A percentile compares a stretch with the other conserved stretches of the same genome.
Evolutionary conservation across 2,888 invertebrate genomes (phyloP).

Genomic region (Mesorhabditis spiculigera): DNA sequence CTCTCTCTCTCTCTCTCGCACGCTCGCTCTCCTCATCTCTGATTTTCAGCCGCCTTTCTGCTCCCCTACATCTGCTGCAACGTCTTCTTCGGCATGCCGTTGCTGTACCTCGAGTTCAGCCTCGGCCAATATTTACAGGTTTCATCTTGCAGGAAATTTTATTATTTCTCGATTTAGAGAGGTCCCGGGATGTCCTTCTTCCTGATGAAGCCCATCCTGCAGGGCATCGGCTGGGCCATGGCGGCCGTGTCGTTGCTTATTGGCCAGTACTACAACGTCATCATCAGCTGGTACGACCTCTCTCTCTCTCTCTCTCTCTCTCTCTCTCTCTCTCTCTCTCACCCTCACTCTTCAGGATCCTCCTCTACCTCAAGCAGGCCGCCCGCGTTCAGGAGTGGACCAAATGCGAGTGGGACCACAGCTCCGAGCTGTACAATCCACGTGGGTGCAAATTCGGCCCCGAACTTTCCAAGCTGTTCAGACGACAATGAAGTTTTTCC

Average conservation of each 20-base stretch:
- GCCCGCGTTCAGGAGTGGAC: constrained; percentile 17
- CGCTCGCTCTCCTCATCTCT: too few species aligned
- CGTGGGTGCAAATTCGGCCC: too few species aligned
- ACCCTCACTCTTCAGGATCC: constrained; percentile 62
- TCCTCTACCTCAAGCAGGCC: constrained; percentile 69
- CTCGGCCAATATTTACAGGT: constrained; percentile 50
- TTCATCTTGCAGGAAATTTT: neutral
- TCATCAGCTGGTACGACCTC: constrained; percentile 74
- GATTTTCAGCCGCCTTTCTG: constrained; percentile 57
- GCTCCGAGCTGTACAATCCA: too few species aligned
- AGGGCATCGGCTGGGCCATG: constrained; percentile 81
- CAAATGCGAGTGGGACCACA: too few species aligned
- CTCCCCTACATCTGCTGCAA: constrained; percentile 59
- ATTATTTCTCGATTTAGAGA: neutral
- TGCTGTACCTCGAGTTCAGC: constrained; percentile 57
- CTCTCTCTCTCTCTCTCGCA: too few species aligned
- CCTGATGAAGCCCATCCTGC: neutral
- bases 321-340: too few species aligned
- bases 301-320: too few species aligned
- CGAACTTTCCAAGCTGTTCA: too few species aligned
- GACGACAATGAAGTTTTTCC: too few species aligned
- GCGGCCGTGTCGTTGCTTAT: constrained; percentile 89
- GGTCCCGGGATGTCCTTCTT: neutral
- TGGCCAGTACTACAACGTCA: constrained; percentile 91
- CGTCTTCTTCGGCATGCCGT: constrained; percentile 58